Evolutionary conservation across 2,888 invertebrate species (phyloP), one percentile per base, ranked within the genome.

Genomic region (Phengaris arion): DNA sequence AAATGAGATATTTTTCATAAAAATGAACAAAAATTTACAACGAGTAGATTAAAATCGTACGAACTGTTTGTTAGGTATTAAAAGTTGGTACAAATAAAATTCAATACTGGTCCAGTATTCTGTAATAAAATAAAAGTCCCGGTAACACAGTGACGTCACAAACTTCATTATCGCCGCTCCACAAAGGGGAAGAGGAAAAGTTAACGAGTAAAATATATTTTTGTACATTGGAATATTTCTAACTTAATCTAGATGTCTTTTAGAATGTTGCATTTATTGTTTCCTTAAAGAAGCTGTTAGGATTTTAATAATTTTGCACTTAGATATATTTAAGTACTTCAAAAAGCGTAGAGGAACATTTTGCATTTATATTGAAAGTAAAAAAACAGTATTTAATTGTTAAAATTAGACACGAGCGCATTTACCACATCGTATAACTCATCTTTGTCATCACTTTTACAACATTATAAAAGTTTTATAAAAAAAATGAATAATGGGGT

Each of bases 121-220:
- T 76, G 64, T 79, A 80, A 81, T 81, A 78, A 76, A 83, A 80
- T 79, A 80, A 70, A 83, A 80, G 82, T 57, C 80, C 84, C 80
- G 79, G 78, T 86, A 83, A 80, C 86, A 87, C 84, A 85, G 84
- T 85, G 81, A 81, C 81, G 75, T 76, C 75, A 80, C 78, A 83
- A 85, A 86, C 83, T 82, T 81, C 80, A 80, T 88, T 87, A 86
- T 79, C 80, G 80, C 77, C 81, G 79, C 75, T 75, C 76, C 77
- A 80, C 78, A 79, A 81, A 78, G 75, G 81, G 79, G 77, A 75
- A 22, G 73, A 73, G 72, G 74, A n/a, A 3, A 55, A 64, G 35
- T 45, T 64, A 64, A 64, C n/a, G 35, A 64, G 10, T 64, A 64
- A 64, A 64, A 52, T 5, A 10, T 52, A 52, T 10, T 52, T 64